phyloP scores from a whole-genome alignment of 2,888 invertebrate genomes.

The Villa cingulata region DNA sequence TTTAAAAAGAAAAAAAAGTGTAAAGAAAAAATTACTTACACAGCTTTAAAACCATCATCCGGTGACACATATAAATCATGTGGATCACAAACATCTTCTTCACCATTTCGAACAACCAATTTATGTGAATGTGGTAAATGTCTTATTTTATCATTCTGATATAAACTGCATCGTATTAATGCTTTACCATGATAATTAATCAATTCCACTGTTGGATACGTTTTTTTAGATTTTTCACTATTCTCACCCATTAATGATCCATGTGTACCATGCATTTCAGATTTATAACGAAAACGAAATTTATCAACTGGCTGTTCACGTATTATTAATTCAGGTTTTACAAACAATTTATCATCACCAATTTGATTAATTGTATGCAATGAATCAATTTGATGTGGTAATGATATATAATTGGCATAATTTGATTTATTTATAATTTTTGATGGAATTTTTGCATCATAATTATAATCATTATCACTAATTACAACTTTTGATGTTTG shows the following conservation, averaged over 20 bases:
- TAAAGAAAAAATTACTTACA: constrained; percentile 41
- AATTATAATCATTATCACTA: too few species aligned
- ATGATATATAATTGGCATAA: too few species aligned
- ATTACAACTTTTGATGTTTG: too few species aligned
- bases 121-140: constrained; percentile 54
- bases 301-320: constrained; percentile 63
- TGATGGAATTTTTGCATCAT: too few species aligned
- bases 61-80: constrained; percentile 44
- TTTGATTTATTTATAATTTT: too few species aligned
- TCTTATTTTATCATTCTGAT: constrained; percentile 43
- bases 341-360: too few species aligned
- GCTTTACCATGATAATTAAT: constrained; percentile 44
- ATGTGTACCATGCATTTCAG: constrained; percentile 79
- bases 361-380: too few species aligned
- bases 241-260: constrained; percentile 58
- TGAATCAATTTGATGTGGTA: too few species aligned
- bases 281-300: constrained; percentile 72
- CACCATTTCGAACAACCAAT: constrained; percentile 48
- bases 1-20: not conserved
- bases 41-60: constrained; percentile 48
- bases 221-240: constrained; percentile 46
- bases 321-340: constrained; percentile 43
- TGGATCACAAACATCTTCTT: constrained; percentile 53
- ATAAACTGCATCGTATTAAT: constrained; percentile 55
- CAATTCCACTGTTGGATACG: constrained; percentile 64